Base-by-base conservation (phyloP, 2,888 invertebrate species). In the Drosophila hawaiiensis region DNA sequence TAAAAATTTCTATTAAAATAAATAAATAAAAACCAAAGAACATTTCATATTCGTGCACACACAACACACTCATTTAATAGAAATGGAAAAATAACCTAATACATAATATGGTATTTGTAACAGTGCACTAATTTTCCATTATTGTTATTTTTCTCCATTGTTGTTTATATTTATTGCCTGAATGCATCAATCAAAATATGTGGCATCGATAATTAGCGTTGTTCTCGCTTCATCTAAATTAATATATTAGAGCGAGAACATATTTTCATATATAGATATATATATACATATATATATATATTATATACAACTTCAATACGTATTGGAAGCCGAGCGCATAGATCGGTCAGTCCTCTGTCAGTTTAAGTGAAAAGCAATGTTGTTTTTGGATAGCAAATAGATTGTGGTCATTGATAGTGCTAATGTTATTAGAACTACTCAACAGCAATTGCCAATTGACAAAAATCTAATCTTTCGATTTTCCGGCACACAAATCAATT, bases 351-450 rank as follows among this genome's bases (percentile, higher is more conserved):
- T 52, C 54, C 63, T 59, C 68, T 85, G 69, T 54, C 76, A 63
- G 76, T 68, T 73, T 83, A 80, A 83, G 83, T 85, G 86, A 65
- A 83, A 89, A 89, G 80, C 77, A 80, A 71, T 83, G 89, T 89
- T 79, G 53, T 39, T 33, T 60, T n/a, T 58, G 63, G 43, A 75
- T 82, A 74, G 60, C 61, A 73, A 50, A 58, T 55, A 35, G 63
- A 59, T 68, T 4, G 35, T 37, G n/a, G 50, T 19, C 31, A 50
- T 61, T 77, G 60, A 53, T 61, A 66, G 60, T 52, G 39, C 10
- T 16, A 19, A 43, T 67, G 19, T 37, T 29, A 35, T 63, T 35
- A 22, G 25, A 14, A 10, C 25, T 6, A 41, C 12, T 41, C 62
- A 31, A 28, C 31, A 9, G 5, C 10, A 35, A 25, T 25, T 16